These are phyloP conservation scores for Dinocampus coccinellae DNA, from an alignment of 2,888 invertebrate species.

Conservation along the genomic window DNA sequence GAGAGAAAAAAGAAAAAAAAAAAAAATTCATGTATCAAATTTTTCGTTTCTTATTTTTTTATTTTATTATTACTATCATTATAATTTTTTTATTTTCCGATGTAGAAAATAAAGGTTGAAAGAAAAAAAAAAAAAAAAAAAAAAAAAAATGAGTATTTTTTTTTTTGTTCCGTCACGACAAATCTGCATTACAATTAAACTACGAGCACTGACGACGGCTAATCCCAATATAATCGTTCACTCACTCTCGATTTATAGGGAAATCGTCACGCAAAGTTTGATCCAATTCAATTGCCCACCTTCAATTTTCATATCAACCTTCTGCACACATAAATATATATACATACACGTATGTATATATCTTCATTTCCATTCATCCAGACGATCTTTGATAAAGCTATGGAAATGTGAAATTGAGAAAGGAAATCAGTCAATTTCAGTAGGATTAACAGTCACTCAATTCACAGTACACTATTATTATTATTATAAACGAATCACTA, in stretches of 20 bases:
- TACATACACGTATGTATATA: slow-evolving; percentile 10
- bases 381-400: slow-evolving; percentile 18
- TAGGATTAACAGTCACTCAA: slow-evolving; percentile 27
- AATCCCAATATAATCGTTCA: slow-evolving; percentile 65
- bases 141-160: no score
- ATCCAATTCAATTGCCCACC: slow-evolving; percentile 65
- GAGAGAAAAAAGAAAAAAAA: no score
- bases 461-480: background rate
- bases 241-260: slow-evolving; percentile 51
- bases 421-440: slow-evolving; percentile 32
- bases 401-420: slow-evolving; percentile 30
- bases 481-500: no score
- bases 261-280: slow-evolving; percentile 59
- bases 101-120: no score
- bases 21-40: no score
- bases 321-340: slow-evolving; percentile 59
- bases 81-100: no score
- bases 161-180: background rate
- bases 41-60: no score
- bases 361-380: slow-evolving; percentile 21
- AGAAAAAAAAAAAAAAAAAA: no score
- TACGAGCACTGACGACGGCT: slow-evolving; percentile 44
- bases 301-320: slow-evolving; percentile 66
- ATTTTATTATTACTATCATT: no score
- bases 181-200: slow-evolving; percentile 13